A percentile compares a stretch with the other conserved stretches of the same genome.
These are phyloP conservation scores for Aurelia sp. DNA, from an alignment of 30 jellyfish, hydroid and myxozoan genomes.

Conservation along the genomic window DNA sequence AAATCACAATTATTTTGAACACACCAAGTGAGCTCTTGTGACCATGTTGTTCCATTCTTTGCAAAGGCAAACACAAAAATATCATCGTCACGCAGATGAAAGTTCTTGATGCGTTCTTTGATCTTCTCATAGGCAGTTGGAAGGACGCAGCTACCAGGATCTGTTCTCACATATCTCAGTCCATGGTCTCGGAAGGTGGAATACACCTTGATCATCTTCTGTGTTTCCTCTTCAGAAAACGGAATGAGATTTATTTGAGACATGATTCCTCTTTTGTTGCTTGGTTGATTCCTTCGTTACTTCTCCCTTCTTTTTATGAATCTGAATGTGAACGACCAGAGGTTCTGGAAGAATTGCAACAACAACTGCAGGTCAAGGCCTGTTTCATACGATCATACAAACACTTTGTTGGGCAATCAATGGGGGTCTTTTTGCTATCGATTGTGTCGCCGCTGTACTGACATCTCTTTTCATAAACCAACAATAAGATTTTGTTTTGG, in stretches of 20 bases:
- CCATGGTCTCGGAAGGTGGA: not conserved
- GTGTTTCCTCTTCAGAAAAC: not conserved
- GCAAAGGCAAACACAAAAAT: conserved; percentile 11
- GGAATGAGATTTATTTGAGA: not conserved
- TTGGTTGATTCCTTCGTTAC: too few species aligned
- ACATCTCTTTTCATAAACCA: too few species aligned
- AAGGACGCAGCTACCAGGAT: conserved; percentile 16
- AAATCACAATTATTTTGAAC: not conserved
- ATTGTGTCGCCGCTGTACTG: too few species aligned
- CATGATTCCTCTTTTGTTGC: not conserved
- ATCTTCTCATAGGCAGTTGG: conserved; percentile 33
- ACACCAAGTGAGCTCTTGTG: conserved; percentile 16
- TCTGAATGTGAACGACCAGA: too few species aligned
- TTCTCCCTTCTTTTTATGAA: too few species aligned
- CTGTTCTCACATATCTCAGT: not conserved
- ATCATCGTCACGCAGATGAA: conserved; percentile 20
- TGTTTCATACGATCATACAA: too few species aligned
- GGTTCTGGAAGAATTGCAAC: too few species aligned
- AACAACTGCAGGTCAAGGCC: too few species aligned
- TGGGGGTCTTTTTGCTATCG: too few species aligned
- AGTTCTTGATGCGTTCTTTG: not conserved
- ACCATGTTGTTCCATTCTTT: conserved; percentile 48
- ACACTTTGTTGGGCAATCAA: too few species aligned
- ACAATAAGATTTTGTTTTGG: too few species aligned
- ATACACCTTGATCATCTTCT: not conserved